Conservation (phyloP, 2,888 invertebrate genomes). For the Laspeyria flexula region DNA sequence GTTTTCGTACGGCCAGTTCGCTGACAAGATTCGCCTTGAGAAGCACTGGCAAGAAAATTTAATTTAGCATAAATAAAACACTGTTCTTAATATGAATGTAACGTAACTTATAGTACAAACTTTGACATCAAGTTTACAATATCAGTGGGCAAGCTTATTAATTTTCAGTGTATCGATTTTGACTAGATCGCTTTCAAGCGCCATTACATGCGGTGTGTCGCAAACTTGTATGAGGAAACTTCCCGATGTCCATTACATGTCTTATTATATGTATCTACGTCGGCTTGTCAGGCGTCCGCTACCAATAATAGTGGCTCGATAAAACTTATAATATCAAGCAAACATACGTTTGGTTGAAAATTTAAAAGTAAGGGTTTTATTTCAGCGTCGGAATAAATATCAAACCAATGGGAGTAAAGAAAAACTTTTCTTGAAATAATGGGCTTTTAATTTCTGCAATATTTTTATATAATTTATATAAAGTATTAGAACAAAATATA, state of each 20-base stretch:
- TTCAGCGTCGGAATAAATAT: too few relatives aligned
- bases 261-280: conserved; percentile 48
- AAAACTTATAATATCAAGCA: conserved; percentile 12
- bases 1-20: too few relatives aligned
- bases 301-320: conserved; percentile 29
- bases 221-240: conserved; percentile 81
- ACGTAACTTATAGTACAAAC: not conserved
- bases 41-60: too few relatives aligned
- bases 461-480: too few relatives aligned
- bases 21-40: too few relatives aligned
- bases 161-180: conserved; percentile 39
- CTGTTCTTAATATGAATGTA: too few relatives aligned
- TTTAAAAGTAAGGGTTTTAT: too few relatives aligned
- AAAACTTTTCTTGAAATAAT: too few relatives aligned
- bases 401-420: too few relatives aligned
- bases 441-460: too few relatives aligned
- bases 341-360: not conserved
- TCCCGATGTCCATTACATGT: conserved; percentile 66
- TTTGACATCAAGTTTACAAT: not conserved
- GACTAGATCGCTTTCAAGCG: conserved; percentile 59
- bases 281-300: conserved; percentile 29
- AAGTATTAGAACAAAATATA: too few relatives aligned
- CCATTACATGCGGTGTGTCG: conserved; percentile 60
- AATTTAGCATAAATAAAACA: too few relatives aligned
- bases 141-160: conserved; percentile 32